These are phyloP conservation scores for Lepidurus apus DNA, from an alignment of 1,140 invertebrate genomes.

Conservation along the genomic window DNA sequence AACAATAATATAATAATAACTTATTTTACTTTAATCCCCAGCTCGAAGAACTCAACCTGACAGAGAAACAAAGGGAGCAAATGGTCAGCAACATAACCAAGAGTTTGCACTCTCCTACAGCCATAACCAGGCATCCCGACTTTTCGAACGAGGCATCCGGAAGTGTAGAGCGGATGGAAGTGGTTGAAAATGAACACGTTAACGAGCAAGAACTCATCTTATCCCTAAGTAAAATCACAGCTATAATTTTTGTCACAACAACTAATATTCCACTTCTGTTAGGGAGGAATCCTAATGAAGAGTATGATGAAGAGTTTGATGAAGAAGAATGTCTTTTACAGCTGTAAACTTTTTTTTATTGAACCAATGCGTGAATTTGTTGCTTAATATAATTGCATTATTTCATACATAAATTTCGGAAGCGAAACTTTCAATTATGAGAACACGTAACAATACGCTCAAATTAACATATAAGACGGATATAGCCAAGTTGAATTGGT, in stretches of 20 bases:
- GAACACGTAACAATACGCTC: too few relatives aligned
- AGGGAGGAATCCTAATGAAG: background rate
- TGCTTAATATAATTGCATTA: background rate
- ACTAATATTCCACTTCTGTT: background rate
- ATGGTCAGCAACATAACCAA: background rate
- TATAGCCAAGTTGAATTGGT: too few relatives aligned
- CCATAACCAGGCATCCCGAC: background rate
- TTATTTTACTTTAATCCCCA: background rate
- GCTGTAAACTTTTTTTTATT: background rate
- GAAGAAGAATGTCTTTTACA: slow-evolving; percentile 22
- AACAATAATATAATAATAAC: background rate
- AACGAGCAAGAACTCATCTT: background rate
- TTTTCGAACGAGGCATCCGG: background rate
- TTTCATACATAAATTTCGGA: too few relatives aligned
- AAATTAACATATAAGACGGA: too few relatives aligned
- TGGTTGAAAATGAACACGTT: background rate
- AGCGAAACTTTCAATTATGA: too few relatives aligned
- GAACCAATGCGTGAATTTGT: background rate
- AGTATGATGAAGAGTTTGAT: background rate
- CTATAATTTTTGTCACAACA: background rate
- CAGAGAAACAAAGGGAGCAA: background rate
- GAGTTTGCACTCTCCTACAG: background rate
- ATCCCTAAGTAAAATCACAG: background rate
- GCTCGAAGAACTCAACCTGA: background rate
- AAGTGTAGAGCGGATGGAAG: background rate